Percentiles rank a stretch among this genome's conserved stretches.
phyloP scores from a whole-genome alignment of 2,797 vertebrate species.

The Megaceryle alcyon region DNA sequence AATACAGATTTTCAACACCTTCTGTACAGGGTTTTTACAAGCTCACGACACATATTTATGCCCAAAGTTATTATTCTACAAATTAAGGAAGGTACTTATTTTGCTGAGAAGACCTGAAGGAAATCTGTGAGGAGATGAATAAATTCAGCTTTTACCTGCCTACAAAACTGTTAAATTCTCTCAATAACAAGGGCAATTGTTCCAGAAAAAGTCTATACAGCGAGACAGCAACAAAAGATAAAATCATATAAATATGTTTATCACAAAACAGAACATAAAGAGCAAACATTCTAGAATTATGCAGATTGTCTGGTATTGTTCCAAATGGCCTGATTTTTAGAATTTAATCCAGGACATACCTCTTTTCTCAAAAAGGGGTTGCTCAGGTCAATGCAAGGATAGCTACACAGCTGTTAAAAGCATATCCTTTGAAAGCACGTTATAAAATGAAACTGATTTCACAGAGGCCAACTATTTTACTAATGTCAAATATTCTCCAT shows the following conservation, averaged over 20 bases:
- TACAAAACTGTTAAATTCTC: neutral
- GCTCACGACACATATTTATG: neutral
- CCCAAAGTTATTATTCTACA: neutral
- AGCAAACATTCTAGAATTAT: slow-evolving; percentile 36
- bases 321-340: slow-evolving; percentile 43
- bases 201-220: neutral
- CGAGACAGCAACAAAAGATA: neutral
- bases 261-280: neutral
- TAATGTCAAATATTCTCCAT: slow-evolving; percentile 47
- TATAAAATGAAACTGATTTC: slow-evolving; percentile 30
- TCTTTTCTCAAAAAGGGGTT: slow-evolving; percentile 10
- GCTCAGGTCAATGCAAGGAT: slow-evolving; percentile 51
- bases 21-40: neutral
- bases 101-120: neutral
- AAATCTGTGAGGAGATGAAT: neutral
- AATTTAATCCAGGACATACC: slow-evolving; percentile 54
- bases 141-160: neutral
- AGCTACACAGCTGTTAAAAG: slow-evolving; percentile 28
- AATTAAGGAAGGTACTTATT: neutral
- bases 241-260: neutral
- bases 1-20: neutral
- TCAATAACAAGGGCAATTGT: neutral
- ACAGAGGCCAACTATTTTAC: neutral
- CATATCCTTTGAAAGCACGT: slow-evolving; percentile 12
- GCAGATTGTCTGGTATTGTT: neutral